phyloP scores from a whole-genome alignment of 2,113 vertebrate genomes.

The Sinocyclocheilus anophthalmus region DNA sequence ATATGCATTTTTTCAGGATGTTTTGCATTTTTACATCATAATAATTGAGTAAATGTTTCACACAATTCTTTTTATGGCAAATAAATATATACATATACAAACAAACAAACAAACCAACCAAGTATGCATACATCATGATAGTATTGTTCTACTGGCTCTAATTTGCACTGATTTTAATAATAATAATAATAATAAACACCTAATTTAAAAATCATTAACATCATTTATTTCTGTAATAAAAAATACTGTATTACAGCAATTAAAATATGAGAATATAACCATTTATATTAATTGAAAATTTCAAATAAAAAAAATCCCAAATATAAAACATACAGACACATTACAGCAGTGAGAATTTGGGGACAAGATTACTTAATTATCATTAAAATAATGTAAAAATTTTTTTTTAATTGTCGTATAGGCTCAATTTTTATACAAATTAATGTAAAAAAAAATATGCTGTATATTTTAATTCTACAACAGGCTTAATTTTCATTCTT shows the following conservation, averaged over 20 bases:
- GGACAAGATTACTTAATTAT: neutral
- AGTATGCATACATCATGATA: no score
- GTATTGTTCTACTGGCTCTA: neutral
- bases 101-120: no score
- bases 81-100: neutral
- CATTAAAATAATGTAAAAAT: no score
- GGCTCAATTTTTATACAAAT: no score
- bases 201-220: neutral
- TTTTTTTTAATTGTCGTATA: no score
- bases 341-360: no score
- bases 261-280: no score
- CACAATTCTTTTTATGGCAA: neutral
- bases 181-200: neutral
- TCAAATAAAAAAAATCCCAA: neutral
- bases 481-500: neutral
- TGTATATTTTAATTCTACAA: neutral
- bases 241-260: no score
- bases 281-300: no score
- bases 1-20: neutral
- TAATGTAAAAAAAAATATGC: no score
- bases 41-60: neutral
- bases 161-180: neutral
- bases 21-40: neutral
- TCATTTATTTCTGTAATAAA: no score
- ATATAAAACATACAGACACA: neutral